phyloP scores from a whole-genome alignment of 2,888 invertebrate genomes.

The Drosophila mimica region DNA sequence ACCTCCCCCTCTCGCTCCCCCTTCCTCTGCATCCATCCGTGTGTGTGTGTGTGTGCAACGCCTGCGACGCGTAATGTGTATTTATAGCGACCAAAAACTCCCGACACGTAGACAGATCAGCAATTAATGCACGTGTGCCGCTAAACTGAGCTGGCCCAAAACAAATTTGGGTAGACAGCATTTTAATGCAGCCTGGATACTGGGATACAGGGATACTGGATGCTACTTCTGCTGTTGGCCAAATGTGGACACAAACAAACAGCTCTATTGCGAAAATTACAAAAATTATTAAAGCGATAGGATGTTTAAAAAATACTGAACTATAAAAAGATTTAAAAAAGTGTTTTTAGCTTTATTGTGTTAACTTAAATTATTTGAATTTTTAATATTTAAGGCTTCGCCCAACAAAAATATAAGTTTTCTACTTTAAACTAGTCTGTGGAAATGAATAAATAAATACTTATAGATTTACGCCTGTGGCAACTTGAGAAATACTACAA shows the following conservation, averaged over 20 bases:
- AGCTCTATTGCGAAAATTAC: neutral
- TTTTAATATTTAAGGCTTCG: neutral
- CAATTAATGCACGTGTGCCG: constrained; percentile 49
- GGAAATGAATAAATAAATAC: neutral
- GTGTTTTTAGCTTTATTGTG: neutral
- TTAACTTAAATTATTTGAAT: neutral
- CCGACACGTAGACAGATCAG: constrained; percentile 47
- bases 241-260: neutral
- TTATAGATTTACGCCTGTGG: neutral
- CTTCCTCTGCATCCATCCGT: neutral
- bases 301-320: neutral
- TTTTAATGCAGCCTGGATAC: constrained; percentile 12
- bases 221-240: neutral
- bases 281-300: neutral
- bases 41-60: constrained; percentile 38
- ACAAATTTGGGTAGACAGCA: constrained; percentile 25
- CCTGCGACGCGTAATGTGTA: constrained; percentile 42
- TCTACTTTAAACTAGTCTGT: too few species aligned
- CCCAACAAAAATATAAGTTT: neutral
- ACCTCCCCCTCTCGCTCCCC: neutral
- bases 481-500: neutral
- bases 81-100: constrained; percentile 45
- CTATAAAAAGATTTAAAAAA: neutral
- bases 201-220: neutral
- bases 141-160: constrained; percentile 25